Evolutionary conservation across 2,113 vertebrate genomes (phyloP).

Genomic region (Ia io): DNA sequence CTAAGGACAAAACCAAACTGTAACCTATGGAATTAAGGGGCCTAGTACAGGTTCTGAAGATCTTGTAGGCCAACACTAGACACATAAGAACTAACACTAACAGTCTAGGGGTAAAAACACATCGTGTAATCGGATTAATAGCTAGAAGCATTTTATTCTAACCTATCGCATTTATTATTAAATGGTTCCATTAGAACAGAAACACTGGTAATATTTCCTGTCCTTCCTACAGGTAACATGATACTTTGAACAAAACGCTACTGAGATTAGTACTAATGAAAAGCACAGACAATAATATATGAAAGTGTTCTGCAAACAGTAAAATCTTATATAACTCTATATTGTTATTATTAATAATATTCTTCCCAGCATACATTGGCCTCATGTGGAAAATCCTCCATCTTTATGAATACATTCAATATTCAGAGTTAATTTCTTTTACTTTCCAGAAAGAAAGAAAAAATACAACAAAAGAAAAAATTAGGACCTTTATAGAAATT

Average conservation of each 20-base stretch:
- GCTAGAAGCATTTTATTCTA: not conserved
- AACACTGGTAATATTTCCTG: not conserved
- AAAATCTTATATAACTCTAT: not conserved
- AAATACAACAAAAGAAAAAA: constrained; percentile 10
- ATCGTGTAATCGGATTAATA: not conserved
- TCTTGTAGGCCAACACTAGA: not conserved
- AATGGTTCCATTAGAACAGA: not conserved
- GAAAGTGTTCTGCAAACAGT: not conserved
- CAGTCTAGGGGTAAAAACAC: not conserved
- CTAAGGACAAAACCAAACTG: not conserved
- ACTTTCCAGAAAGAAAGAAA: constrained; percentile 27
- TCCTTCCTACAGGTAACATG: not conserved
- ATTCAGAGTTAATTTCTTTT: constrained; percentile 26
- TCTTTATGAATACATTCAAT: constrained; percentile 36
- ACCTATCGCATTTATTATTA: not conserved
- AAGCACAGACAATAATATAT: constrained; percentile 10
- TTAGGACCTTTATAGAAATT: constrained; percentile 7
- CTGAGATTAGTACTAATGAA: not conserved
- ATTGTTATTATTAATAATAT: constrained; percentile 29
- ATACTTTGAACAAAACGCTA: not conserved
- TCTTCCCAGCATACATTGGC: not conserved
- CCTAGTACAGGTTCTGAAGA: not conserved
- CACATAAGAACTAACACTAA: not conserved
- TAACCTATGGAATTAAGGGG: not conserved
- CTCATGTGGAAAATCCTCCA: constrained; percentile 28